These are phyloP conservation scores for Botia almorhae DNA, from an alignment of 2,797 vertebrate genomes.

Conservation along the genomic window DNA sequence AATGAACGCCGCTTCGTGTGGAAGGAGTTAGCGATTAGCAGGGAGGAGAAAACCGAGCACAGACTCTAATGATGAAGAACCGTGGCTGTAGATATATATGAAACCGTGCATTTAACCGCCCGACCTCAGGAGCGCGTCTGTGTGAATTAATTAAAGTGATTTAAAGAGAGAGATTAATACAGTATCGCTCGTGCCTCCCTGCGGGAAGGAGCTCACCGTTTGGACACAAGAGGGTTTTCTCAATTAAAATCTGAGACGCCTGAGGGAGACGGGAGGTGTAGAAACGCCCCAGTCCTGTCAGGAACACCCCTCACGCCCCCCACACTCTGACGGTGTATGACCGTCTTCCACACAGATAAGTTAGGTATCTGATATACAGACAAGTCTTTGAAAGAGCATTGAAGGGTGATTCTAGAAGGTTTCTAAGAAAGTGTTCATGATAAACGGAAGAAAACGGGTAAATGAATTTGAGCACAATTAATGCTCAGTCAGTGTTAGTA, in stretches of 20 bases:
- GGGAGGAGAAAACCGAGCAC: neutral
- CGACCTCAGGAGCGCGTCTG: constrained; percentile 45
- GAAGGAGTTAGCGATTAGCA: constrained; percentile 36
- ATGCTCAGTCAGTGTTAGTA: no score
- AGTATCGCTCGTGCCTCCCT: constrained; percentile 41
- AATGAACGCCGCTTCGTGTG: constrained; percentile 65
- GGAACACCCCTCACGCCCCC: constrained; percentile 6
- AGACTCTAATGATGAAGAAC: constrained; percentile 34
- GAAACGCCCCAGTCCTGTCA: constrained; percentile 58
- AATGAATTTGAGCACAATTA: no score
- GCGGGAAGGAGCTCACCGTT: constrained; percentile 38
- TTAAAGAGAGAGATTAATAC: constrained; percentile 57
- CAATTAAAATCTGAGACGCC: constrained; percentile 74
- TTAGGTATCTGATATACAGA: no score
- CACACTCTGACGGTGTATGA: neutral
- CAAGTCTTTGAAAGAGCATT: no score
- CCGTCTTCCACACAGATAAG: no score
- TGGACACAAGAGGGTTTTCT: constrained; percentile 65
- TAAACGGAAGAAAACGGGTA: no score
- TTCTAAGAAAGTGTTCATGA: no score
- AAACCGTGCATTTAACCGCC: constrained; percentile 35
- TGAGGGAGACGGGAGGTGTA: constrained; percentile 56
- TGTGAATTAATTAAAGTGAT: constrained; percentile 61
- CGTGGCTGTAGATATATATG: constrained; percentile 20
- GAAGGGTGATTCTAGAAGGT: no score